Base-by-base conservation (phyloP, 2,888 invertebrate species). In the Oligia fasciuncula region DNA sequence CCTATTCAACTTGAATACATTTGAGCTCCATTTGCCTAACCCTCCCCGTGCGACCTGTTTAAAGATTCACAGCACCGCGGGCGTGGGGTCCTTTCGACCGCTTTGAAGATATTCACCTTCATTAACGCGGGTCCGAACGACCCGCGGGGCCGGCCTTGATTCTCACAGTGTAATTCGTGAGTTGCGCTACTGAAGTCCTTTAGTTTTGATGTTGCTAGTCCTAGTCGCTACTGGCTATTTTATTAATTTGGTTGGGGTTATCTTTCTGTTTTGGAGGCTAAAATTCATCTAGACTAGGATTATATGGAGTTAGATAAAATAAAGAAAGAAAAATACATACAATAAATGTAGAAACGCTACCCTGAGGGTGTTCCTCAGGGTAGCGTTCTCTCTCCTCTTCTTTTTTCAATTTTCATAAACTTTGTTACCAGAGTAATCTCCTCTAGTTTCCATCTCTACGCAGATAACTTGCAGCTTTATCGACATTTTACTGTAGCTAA, bases 51-150 rank as follows among this genome's bases (percentile, higher is more conserved):
- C 91, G 91, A 92, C 92, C 92, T 94, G 94, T 95, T 96, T 96
- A 96, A 96, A 96, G 95, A 96, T 96, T 96, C 95, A 96, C 91
- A 93, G 89, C 91, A 93, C 95, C 94, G 94, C 94, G 94, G 95
- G 95, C 94, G 91, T 91, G 90, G 91, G 93, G 94, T 91, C 92
- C 90, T 90, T 88, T 91, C 90, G 94, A 93, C 94, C 95, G 94
- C 96, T 95, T 96, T 95, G 96, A 95, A 96, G 95, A 95, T 95
- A 94, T 94, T 94, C 94, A 94, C 95, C 95, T 96, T 96, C 96
- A 96, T 96, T 96, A 96, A 94, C 94, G 93, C 92, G 89, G 93
- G 93, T 92, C 93, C 91, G 90, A 88, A 88, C 89, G 94, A 92
- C 95, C 95, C 94, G 92, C 93, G 93, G 95, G 94, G 93, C 81